phyloP scores from a whole-genome alignment of 2,888 invertebrate genomes.

The Troilus luridus region DNA sequence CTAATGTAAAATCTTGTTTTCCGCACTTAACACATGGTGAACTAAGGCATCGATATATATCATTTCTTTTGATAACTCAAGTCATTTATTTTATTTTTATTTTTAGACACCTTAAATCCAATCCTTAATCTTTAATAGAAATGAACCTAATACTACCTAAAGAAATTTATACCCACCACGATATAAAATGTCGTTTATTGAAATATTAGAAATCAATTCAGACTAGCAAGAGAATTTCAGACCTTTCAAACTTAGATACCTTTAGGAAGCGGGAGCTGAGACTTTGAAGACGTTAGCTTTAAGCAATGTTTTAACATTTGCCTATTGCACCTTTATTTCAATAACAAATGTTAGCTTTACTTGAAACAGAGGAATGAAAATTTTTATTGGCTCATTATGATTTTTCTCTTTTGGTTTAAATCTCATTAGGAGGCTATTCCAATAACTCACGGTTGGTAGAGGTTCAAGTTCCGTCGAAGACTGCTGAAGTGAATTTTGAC shows the following conservation, averaged over 20 bases:
- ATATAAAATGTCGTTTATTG: neutral
- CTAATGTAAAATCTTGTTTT: too few species aligned
- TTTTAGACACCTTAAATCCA: neutral
- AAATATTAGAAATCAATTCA: neutral
- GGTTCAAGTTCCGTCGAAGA: constrained; percentile 15
- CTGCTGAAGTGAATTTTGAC: constrained; percentile 34
- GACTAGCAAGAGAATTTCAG: constrained; percentile 28
- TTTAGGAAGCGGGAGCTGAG: neutral
- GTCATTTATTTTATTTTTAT: neutral
- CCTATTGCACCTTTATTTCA: neutral
- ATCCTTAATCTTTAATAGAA: neutral
- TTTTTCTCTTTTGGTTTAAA: constrained; percentile 4
- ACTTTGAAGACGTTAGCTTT: neutral
- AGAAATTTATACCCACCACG: neutral
- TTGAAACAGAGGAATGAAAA: constrained; percentile 17
- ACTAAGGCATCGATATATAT: too few species aligned
- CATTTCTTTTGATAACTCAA: neutral
- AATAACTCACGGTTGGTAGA: constrained; percentile 40
- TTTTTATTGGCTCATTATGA: constrained; percentile 16
- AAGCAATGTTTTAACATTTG: neutral
- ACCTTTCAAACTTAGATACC: neutral
- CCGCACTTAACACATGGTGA: too few species aligned
- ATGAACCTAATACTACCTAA: neutral
- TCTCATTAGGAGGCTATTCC: constrained; percentile 17
- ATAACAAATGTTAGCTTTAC: neutral